Conservation (phyloP, 2,888 invertebrate genomes). For the Spodoptera exigua region DNA sequence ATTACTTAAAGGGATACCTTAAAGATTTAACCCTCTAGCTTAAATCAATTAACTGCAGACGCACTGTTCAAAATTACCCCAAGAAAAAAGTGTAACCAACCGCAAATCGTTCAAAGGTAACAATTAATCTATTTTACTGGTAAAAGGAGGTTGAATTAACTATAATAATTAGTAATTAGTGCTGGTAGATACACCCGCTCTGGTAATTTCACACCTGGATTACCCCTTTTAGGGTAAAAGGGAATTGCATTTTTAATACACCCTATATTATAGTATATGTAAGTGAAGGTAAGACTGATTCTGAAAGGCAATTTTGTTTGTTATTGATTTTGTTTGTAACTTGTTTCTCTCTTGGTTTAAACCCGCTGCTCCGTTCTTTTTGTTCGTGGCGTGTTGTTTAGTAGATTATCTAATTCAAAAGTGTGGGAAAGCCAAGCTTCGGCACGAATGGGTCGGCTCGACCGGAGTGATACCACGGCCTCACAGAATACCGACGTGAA, state of each 20-base stretch:
- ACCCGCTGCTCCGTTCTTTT: no score
- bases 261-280: conserved; percentile 17
- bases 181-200: conserved; percentile 74
- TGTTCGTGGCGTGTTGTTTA: no score
- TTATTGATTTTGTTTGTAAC: conserved; percentile 23
- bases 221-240: conserved; percentile 63
- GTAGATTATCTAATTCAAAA: no score
- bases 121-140: conserved; percentile 50
- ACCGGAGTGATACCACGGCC: no score
- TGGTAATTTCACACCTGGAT: conserved; percentile 78
- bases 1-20: no score
- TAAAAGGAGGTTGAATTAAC: conserved; percentile 61
- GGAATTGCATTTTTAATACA: conserved; percentile 69
- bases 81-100: conserved; percentile 59
- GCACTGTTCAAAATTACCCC: conserved; percentile 1
- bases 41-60: neutral
- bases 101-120: conserved; percentile 64
- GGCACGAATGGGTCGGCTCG: no score
- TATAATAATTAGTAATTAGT: conserved; percentile 59
- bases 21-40: no score
- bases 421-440: no score
- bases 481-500: no score
- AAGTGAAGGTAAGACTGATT: conserved; percentile 22
- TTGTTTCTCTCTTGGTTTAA: no score
- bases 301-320: conserved; percentile 7